A percentile compares a stretch with the other conserved stretches of the same genome.
These are phyloP conservation scores for Anastrepha ludens DNA, from an alignment of 1,140 invertebrate genomes.

Conservation along the genomic window DNA sequence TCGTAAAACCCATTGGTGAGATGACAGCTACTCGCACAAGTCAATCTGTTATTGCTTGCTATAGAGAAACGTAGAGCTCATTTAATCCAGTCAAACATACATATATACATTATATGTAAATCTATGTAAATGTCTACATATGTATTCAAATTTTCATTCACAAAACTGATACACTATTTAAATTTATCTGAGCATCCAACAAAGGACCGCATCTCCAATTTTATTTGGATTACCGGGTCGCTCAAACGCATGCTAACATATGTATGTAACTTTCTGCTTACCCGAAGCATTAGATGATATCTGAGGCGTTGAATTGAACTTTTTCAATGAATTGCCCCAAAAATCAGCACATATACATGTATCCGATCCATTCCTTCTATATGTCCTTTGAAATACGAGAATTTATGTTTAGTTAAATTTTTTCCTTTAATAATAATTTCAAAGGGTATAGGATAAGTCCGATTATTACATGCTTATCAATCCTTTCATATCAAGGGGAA, in stretches of 20 bases:
- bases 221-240: background rate
- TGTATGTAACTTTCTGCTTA: background rate
- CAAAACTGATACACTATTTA: background rate
- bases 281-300: background rate
- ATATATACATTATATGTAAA: background rate
- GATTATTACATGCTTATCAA: too few species aligned
- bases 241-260: background rate
- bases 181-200: slow-evolving; percentile 9
- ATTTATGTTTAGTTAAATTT: too few species aligned
- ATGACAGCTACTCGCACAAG: too few species aligned
- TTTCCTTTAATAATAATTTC: too few species aligned
- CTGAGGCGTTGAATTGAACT: slow-evolving; percentile 42
- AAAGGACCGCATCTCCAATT: background rate
- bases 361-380: too few species aligned
- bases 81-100: background rate
- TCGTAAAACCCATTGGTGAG: background rate
- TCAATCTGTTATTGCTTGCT: too few species aligned
- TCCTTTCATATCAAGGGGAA: too few species aligned
- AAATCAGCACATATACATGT: slow-evolving; percentile 4
- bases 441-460: too few species aligned
- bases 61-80: background rate
- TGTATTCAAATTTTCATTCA: too few species aligned
- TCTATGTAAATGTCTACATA: background rate
- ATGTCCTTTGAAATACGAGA: too few species aligned
- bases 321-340: slow-evolving; percentile 45